Evolutionary conservation across 2,113 vertebrate genomes (phyloP).

Genomic region (Xyrauchen texanus): DNA sequence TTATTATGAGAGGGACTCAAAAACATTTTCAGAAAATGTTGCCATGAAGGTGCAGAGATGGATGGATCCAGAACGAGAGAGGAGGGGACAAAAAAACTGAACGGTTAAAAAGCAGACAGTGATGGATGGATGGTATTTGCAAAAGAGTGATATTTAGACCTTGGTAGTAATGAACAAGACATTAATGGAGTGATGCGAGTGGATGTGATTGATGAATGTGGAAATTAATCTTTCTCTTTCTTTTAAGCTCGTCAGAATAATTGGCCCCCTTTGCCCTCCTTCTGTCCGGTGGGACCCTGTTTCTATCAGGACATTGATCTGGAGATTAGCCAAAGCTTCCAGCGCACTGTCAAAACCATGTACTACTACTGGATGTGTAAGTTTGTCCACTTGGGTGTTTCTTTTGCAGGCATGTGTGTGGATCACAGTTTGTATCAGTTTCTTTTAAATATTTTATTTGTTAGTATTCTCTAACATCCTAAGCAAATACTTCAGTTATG

Average conservation of each 20-base stretch:
- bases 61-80: neutral
- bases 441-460: neutral
- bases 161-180: neutral
- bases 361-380: constrained; percentile 98
- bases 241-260: constrained; percentile 85
- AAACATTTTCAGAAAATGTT: neutral
- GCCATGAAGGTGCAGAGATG: neutral
- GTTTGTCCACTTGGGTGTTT: constrained; percentile 46
- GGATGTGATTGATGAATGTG: constrained; percentile 1
- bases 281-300: constrained; percentile 91
- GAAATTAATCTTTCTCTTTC: neutral
- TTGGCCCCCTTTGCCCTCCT: constrained; percentile 91
- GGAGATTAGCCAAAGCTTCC: constrained; percentile 90
- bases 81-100: neutral
- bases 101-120: neutral
- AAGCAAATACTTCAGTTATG: neutral
- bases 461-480: too few relatives aligned
- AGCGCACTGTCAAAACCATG: constrained; percentile 88
- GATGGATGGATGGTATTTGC: constrained; percentile 24
- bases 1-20: neutral
- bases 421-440: neutral
- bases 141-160: neutral
- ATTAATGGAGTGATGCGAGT: constrained; percentile 3
- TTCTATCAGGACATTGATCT: constrained; percentile 94
- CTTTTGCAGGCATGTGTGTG: neutral